Percentiles rank a stretch among this genome's conserved stretches.
Conservation (phyloP, 2,113 vertebrate species). For the Thamnophis sirtalis region DNA sequence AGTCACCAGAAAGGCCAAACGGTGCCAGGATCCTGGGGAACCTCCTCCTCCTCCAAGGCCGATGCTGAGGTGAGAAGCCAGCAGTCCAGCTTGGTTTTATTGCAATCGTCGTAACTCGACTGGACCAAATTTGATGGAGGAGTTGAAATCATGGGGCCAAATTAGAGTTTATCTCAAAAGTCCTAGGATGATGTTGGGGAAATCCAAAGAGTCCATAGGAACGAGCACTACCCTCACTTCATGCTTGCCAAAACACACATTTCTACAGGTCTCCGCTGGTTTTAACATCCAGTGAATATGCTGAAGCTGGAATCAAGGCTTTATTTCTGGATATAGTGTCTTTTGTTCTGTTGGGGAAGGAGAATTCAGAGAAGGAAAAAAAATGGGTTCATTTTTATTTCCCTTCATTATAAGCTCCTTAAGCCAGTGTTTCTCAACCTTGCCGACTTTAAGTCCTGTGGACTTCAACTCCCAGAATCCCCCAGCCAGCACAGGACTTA, state of each 20-base stretch:
- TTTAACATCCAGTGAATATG: background rate
- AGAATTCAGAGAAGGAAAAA: background rate
- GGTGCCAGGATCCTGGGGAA: conserved; percentile 92
- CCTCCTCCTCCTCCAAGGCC: conserved; percentile 90
- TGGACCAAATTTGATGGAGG: background rate
- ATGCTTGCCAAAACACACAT: background rate
- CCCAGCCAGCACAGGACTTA: too few species aligned
- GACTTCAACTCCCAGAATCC: too few species aligned
- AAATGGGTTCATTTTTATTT: background rate
- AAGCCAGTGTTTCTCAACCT: too few species aligned
- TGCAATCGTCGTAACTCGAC: background rate
- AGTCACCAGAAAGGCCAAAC: conserved; percentile 89
- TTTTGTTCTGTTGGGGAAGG: background rate
- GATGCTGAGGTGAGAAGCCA: conserved; percentile 85
- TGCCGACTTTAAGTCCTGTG: too few species aligned
- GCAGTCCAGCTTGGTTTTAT: background rate
- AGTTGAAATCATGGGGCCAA: background rate
- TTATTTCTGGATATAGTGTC: background rate
- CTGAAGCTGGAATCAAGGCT: background rate
- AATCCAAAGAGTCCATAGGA: background rate
- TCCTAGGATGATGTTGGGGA: background rate
- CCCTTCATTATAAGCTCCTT: background rate
- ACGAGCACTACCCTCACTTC: background rate
- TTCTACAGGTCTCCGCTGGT: background rate
- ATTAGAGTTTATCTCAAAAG: background rate